These are phyloP conservation scores for Muricea muricata DNA, from an alignment of 92 coral and sea anemone species.

Conservation along the genomic window DNA sequence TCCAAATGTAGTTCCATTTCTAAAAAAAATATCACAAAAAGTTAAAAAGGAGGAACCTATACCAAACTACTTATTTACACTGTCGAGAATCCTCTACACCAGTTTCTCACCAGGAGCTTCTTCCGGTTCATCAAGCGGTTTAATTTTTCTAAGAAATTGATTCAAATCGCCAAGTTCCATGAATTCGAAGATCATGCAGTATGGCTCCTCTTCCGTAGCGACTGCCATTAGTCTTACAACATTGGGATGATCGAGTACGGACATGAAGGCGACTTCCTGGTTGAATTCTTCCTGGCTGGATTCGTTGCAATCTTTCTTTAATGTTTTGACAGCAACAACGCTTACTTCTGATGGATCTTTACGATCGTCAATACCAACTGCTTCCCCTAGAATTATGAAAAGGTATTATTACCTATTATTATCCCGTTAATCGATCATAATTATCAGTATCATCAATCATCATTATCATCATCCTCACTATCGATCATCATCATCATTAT, in stretches of 20 bases:
- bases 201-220: constrained; percentile 96
- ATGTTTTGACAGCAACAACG: constrained; percentile 90
- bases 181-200: constrained; percentile 97
- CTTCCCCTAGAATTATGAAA: constrained; percentile 68
- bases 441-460: no score
- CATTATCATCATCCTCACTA: no score
- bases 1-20: constrained; percentile 44
- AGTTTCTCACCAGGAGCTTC: constrained; percentile 25
- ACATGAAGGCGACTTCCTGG: constrained; percentile 92
- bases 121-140: constrained; percentile 57
- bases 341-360: constrained; percentile 72
- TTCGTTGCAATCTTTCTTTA: constrained; percentile 83
- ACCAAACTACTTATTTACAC: not conserved
- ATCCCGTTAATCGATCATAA: not conserved
- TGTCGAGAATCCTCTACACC: not conserved
- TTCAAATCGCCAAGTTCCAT: constrained; percentile 94
- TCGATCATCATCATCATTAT: no score
- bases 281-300: constrained; percentile 76
- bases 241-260: constrained; percentile 84
- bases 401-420: not conserved
- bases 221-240: constrained; percentile 87
- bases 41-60: not conserved
- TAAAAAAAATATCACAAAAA: not conserved
- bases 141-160: constrained; percentile 80
- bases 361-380: constrained; percentile 64